Evolutionary conservation across 1,140 invertebrate genomes (phyloP), one percentile per base, ranked within the genome.

Genomic region (Megalopta genalis): DNA sequence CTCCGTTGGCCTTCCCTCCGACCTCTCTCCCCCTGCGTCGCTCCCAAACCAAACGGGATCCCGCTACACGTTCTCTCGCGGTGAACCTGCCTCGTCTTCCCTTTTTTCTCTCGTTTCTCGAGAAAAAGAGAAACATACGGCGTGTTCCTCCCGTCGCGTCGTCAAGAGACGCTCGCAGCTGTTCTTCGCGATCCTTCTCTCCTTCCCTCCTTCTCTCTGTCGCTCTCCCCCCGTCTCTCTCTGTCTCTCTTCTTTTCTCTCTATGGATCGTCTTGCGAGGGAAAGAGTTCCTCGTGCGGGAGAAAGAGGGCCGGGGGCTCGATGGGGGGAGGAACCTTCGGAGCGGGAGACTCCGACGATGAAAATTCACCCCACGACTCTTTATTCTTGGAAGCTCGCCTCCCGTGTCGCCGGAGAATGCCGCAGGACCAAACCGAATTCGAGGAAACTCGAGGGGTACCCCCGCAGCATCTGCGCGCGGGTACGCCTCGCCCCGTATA

Each of bases 281-380:
- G 60, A 78, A 71, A 54, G 77, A 73, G 77, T 66, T 72, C 52
- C 69, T 79, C 71, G 67, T 32, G 18, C 16, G 3, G 52, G 18
- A 21, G 54, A n/a, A 5, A 49, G 6, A 32, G 23, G 4, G 32
- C 32, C 32, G 32, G 32, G 32, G 32, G 32, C 32, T 32, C 32
- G 32, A 32, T 32, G 32, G 32, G 32, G n/a, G 21, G 54, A 5
- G 32, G 37, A 27, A 32, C 64, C 64, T 7, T 46, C 64, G 10
- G 9, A 39, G 21, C 21, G 39, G 63, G 63, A 42, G 63, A 37
- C 77, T 52, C 81, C 81, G 27, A 49, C 49, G 78, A 86, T 84
- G 86, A 88, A 90, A 90, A 90, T 87, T 90, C 89, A 88, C 87
- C 89, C 89, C 80, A 85, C 83, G 88, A 87, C 71, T 86, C 86